Percentiles rank a stretch among this genome's conserved stretches.
These are phyloP conservation scores for Botia almorhae DNA, from an alignment of 2,797 vertebrate genomes.

Conservation along the genomic window DNA sequence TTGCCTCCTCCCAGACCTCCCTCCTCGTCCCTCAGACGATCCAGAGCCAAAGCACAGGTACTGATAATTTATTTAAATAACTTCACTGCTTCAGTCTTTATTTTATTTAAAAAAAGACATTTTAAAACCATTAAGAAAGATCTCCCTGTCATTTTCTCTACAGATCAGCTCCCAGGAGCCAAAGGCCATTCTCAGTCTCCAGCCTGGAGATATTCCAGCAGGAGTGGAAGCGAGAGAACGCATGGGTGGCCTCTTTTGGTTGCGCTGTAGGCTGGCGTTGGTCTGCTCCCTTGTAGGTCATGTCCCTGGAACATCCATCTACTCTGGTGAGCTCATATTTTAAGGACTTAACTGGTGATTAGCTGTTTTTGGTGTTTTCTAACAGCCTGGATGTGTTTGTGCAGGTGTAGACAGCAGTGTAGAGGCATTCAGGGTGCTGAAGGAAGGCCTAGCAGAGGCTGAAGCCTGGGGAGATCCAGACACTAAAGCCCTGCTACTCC, in stretches of 20 bases:
- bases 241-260: constrained; percentile 80
- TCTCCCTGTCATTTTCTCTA: neutral
- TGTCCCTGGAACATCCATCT: constrained; percentile 65
- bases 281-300: constrained; percentile 77
- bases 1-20: neutral
- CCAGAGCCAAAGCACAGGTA: constrained; percentile 58
- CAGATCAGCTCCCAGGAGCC: constrained; percentile 18
- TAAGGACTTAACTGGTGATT: neutral
- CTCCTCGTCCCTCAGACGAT: constrained; percentile 46
- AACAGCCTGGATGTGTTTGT: constrained; percentile 37
- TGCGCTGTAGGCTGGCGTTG: constrained; percentile 81
- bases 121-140: neutral
- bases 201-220: constrained; percentile 59
- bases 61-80: too few relatives aligned
- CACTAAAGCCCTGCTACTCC: constrained; percentile 82
- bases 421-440: constrained; percentile 76
- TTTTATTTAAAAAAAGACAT: too few relatives aligned
- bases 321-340: constrained; percentile 63
- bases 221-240: constrained; percentile 77
- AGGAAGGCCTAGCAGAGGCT: constrained; percentile 83
- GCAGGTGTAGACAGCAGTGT: constrained; percentile 78
- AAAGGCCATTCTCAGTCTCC: neutral
- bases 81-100: neutral
- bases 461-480: constrained; percentile 81
- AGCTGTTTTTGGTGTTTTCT: neutral